Evolutionary conservation across 1,140 invertebrate species (phyloP).

Genomic region (Oryctes rhinoceros): DNA sequence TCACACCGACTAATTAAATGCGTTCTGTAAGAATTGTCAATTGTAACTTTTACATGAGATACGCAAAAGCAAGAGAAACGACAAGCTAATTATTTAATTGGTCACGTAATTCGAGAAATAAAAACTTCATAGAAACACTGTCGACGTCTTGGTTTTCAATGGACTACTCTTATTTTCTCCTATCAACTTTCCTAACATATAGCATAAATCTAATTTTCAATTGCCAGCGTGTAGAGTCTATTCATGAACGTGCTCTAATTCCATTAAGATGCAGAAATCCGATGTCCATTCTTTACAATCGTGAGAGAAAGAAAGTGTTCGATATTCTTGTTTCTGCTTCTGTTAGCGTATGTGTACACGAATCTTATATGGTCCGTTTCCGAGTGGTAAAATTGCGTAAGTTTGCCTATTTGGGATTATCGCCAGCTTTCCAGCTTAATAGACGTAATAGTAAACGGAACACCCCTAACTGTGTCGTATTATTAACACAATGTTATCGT

Average conservation of each 20-base stretch:
- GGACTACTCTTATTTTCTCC: not conserved
- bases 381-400: conserved; percentile 17
- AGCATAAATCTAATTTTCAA: not conserved
- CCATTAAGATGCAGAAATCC: conserved; percentile 13
- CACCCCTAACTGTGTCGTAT: conserved; percentile 25
- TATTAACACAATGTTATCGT: conserved; percentile 32
- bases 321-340: not conserved
- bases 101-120: conserved; percentile 20
- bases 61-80: not conserved
- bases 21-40: not conserved
- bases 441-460: conserved; percentile 13
- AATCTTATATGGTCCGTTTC: conserved; percentile 22
- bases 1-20: not conserved
- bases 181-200: conserved; percentile 3
- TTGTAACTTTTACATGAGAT: not conserved
- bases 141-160: not conserved
- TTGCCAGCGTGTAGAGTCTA: not conserved
- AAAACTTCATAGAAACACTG: not conserved
- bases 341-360: not conserved
- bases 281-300: conserved; percentile 4
- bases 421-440: not conserved
- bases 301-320: conserved; percentile 29
- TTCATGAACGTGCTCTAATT: conserved; percentile 30
- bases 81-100: conserved; percentile 22
- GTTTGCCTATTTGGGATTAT: conserved; percentile 9